Percentiles rank a stretch among this genome's conserved stretches.
Conservation (phyloP, 2,797 vertebrate species). For the Danio albolineatus region DNA sequence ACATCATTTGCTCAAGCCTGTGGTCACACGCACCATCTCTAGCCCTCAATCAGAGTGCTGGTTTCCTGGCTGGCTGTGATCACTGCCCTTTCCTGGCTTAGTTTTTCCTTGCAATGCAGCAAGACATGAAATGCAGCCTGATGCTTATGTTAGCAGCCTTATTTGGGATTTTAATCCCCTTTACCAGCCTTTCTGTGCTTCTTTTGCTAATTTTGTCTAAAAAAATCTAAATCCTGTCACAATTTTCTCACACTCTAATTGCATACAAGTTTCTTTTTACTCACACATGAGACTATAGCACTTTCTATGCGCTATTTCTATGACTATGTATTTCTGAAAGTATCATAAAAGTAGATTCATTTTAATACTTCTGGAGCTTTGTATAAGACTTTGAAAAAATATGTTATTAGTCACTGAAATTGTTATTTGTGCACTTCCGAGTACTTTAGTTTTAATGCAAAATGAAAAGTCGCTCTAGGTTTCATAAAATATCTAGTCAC, state of each 20-base stretch:
- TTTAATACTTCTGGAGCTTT: too few species aligned
- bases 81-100: constrained; percentile 47
- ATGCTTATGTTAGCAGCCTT: constrained; percentile 51
- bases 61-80: constrained; percentile 44
- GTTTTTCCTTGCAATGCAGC: constrained; percentile 40
- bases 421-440: too few species aligned
- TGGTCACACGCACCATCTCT: constrained; percentile 13
- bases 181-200: neutral
- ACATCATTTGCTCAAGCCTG: constrained; percentile 19
- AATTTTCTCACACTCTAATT: constrained; percentile 1
- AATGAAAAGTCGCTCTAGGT: too few species aligned
- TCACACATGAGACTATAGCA: neutral
- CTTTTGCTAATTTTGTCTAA: constrained; percentile 20
- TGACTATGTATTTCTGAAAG: too few species aligned
- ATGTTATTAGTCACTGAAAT: too few species aligned
- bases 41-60: constrained; percentile 22
- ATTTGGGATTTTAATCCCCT: constrained; percentile 43
- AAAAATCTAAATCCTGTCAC: neutral
- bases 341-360: neutral
- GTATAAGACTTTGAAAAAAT: too few species aligned
- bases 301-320: too few species aligned
- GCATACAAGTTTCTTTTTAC: neutral
- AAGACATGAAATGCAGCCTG: constrained; percentile 30
- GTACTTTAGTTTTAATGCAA: too few species aligned
- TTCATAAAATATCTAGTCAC: too few species aligned